Conservation (phyloP, 37 sponge, comb jelly and placozoan species). For the Tethya wilhelma region DNA sequence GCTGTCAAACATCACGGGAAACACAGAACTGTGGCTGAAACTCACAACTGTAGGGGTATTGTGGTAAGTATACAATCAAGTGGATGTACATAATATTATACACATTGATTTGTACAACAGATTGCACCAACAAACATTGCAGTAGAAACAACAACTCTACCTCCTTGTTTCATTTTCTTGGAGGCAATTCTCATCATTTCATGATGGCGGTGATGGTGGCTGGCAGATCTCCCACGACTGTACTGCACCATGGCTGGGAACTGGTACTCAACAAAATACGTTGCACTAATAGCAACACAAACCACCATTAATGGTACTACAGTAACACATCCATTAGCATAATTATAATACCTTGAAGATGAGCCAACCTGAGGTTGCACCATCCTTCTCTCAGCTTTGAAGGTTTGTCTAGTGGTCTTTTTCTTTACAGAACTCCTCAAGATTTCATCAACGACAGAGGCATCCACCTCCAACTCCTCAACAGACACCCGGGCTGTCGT, state of each 20-base stretch:
- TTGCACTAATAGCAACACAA: slow-evolving; percentile 22
- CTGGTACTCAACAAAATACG: slow-evolving; percentile 77
- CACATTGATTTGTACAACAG: background rate
- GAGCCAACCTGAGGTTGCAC: background rate
- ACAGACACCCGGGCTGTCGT: slow-evolving; percentile 52
- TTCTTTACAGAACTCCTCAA: no score
- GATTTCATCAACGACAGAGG: background rate
- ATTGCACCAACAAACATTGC: background rate
- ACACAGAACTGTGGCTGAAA: slow-evolving; percentile 70
- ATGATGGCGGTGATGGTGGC: slow-evolving; percentile 6
- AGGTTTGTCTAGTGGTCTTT: no score
- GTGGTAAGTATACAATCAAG: background rate
- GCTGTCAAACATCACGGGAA: slow-evolving; percentile 57
- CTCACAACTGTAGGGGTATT: slow-evolving; percentile 39
- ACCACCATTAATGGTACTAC: background rate
- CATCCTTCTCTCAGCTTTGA: background rate
- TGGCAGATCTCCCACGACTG: background rate
- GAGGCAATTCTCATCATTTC: slow-evolving; percentile 68
- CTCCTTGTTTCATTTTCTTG: slow-evolving; percentile 54
- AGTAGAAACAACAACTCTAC: slow-evolving; percentile 13
- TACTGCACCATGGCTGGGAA: slow-evolving; percentile 37
- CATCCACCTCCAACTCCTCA: slow-evolving; percentile 26
- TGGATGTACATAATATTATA: background rate
- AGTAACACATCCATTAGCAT: no score
- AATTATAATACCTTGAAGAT: slow-evolving; percentile 16